Conservation (phyloP, 2,113 vertebrate genomes). For the Cichladusa arquata region DNA sequence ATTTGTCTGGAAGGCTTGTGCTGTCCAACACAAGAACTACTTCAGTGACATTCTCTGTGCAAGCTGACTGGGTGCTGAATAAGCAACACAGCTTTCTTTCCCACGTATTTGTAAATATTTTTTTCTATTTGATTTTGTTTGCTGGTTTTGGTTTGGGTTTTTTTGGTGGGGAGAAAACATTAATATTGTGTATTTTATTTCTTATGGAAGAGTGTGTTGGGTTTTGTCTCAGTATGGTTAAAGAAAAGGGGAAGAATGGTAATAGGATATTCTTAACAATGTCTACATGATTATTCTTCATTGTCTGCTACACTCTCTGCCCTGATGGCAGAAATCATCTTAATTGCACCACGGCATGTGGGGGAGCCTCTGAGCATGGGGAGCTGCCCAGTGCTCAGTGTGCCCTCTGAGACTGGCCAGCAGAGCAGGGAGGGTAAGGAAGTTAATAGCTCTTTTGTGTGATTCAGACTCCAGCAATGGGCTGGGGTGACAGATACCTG, state of each 20-base stretch:
- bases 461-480: not conserved
- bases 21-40: not conserved
- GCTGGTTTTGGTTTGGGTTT: not conserved
- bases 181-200: not conserved
- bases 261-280: not conserved
- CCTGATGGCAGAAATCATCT: not conserved
- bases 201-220: not conserved
- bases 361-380: not conserved
- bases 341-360: rapidly evolving
- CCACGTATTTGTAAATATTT: not conserved
- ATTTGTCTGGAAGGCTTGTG: not conserved
- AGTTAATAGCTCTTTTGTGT: not conserved
- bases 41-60: not conserved
- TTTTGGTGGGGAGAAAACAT: rapidly evolving
- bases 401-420: not conserved
- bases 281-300: not conserved
- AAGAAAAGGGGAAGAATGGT: not conserved
- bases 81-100: not conserved
- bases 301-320: not conserved
- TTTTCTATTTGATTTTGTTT: not conserved
- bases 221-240: not conserved
- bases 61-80: not conserved
- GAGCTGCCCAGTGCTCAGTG: not conserved
- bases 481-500: not conserved
- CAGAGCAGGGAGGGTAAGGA: not conserved